Conservation (phyloP, 2,888 invertebrate genomes). For the Tachina grossa region DNA sequence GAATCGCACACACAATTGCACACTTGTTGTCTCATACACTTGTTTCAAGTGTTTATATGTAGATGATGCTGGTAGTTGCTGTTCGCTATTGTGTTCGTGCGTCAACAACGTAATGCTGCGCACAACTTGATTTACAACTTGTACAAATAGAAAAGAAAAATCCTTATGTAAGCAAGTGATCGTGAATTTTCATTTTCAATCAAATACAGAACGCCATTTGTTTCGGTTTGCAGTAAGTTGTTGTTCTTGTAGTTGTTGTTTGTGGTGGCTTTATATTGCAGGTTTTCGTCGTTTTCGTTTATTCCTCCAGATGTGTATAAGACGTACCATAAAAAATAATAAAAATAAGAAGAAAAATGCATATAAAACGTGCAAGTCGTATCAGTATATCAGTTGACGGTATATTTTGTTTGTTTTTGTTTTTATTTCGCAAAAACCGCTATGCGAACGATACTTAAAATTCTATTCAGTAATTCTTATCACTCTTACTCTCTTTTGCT, state of each 20-base stretch:
- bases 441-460: conserved; percentile 59
- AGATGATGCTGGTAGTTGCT: not conserved
- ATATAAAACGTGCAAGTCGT: conserved; percentile 22
- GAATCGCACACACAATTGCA: not conserved
- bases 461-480: conserved; percentile 58
- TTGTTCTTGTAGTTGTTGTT: conserved; percentile 29
- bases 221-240: conserved; percentile 25
- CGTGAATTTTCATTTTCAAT: conserved; percentile 70
- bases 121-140: conserved; percentile 58
- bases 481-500: conserved; percentile 70
- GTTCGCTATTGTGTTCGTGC: conserved; percentile 9
- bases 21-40: conserved; percentile 26
- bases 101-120: conserved; percentile 46
- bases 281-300: conserved; percentile 41
- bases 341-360: not conserved
- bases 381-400: conserved; percentile 45
- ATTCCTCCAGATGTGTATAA: conserved; percentile 34
- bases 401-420: conserved; percentile 51
- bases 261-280: conserved; percentile 20
- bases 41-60: conserved; percentile 18
- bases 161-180: conserved; percentile 60
- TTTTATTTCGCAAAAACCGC: conserved; percentile 67
- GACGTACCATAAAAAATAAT: conserved; percentile 7
- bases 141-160: conserved; percentile 11
- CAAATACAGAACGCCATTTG: conserved; percentile 58